Base-by-base conservation (phyloP, 2,888 invertebrate genomes). In the Sipha maydis region DNA sequence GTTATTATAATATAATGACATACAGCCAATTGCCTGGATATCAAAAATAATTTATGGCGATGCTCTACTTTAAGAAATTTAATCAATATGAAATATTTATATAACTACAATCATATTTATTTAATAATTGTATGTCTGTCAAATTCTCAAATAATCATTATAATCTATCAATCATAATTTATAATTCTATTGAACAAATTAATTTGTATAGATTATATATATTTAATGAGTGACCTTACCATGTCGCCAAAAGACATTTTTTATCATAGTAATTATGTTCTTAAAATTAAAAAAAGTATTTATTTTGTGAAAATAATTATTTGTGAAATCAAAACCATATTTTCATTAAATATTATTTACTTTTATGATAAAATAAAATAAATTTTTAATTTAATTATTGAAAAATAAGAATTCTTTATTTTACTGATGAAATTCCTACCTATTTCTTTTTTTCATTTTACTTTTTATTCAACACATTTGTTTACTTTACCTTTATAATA, bases 41-140 rank as follows among this genome's bases (percentile, higher is more conserved):
- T 56, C 56, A 79, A 79, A 56, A 79, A 54, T 79, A 79, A 79
- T 79, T 79, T 79, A 79, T 79, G 25, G 14, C 56, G 56, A 79
- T 79, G 79, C 56, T 79, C 79, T 56, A 56, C 77, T 77, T 79
- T 78, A 34, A 34, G n/a, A 79, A 56, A 79, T 78, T 31, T 56
- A 31, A 14, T 14, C 11, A 7, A 56, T 54, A 56, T 21, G 31
- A 54, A 54, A 21, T 54, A 31, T 77, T 80, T 25, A 38, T 8
- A 41, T 19, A 19, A 80, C 61, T 25, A 61, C 61, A 61, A 61
- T 61, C 56, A 56, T 56, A 56, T 56, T 19, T 56, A 56, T 56
- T 19, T 17, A 19, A 56, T 56, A 56, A 54, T 54, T 54, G 56
- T 56, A 56, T 56, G 21, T 17, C 56, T 56, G 56, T 56, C 56